Base-by-base conservation (phyloP, 2,797 vertebrate genomes). In the Sandelia bainsii region DNA sequence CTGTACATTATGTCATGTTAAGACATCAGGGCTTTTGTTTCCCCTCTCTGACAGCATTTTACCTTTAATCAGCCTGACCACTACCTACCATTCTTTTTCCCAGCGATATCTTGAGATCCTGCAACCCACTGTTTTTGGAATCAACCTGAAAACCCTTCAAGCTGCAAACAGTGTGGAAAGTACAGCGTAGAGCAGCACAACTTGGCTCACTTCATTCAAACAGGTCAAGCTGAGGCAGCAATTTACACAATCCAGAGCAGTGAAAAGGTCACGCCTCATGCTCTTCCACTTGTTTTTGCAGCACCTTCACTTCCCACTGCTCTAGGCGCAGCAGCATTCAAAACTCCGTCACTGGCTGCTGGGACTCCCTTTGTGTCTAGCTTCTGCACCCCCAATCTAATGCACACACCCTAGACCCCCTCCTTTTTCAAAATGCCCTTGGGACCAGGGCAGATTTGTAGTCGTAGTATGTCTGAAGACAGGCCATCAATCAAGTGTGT, bases 301-400 rank as follows among this genome's bases (percentile, higher is more conserved):
- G 66, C 69, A 81, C 70, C 80, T 72, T 69, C 23, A 19, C 58
- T 42, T 16, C 68, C 70, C 42, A 4, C 39, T 29, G 51, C 68
- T 74, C 49, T 64, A 68, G 60, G 72, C 51, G 12, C 48, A 42
- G 69, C 63, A 69, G 73, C 79, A 34, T 68, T 81, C 75, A 74
- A 53, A 75, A 81, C 71, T 69, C 68, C 42, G 12, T 83, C 77
- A 68, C 71, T 72, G 77, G 82, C 86, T 81, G 77, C 89, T 68
- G 80, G 89, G 86, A 72, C 64, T 84, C 79, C 79, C 90, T 93
- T 93, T 92, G 91, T 93, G 91, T 93, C 91, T 92, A 75, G 85
- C 54, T 83, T 90, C 73, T 87, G 62, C 84, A 74, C 78, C 85
- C 89, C 89, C 87, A 70, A 54, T 69, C 61, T 34, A 64, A 45